Evolutionary conservation across 2,797 vertebrate genomes (phyloP).

Genomic region (Percopsis omiscomaycus): DNA sequence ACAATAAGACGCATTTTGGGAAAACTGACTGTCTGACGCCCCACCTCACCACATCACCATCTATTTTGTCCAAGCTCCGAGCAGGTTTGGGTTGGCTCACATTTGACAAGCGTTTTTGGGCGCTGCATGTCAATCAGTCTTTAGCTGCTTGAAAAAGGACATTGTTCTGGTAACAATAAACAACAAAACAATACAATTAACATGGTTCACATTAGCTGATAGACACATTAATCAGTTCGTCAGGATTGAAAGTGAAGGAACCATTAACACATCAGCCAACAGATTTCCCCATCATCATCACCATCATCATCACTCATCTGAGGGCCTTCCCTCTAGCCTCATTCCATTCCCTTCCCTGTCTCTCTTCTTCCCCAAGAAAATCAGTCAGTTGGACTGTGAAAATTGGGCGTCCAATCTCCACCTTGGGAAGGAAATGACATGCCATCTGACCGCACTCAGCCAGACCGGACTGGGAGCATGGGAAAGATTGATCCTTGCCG

Average conservation of each 20-base stretch:
- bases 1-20: too few relatives aligned
- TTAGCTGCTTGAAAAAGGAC: conserved; percentile 12
- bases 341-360: conserved; percentile 57
- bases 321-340: conserved; percentile 23
- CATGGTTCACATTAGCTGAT: conserved; percentile 19
- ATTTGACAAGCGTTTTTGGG: too few relatives aligned
- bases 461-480: conserved; percentile 51
- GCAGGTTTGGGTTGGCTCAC: too few relatives aligned
- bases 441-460: conserved; percentile 50
- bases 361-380: conserved; percentile 58
- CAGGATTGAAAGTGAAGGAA: conserved; percentile 49
- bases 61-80: too few relatives aligned
- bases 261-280: conserved; percentile 69
- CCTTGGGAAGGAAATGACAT: conserved; percentile 72
- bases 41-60: too few relatives aligned
- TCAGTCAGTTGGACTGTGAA: conserved; percentile 71
- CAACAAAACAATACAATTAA: conserved; percentile 23
- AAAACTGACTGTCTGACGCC: too few relatives aligned
- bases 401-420: conserved; percentile 76
- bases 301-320: conserved; percentile 52
- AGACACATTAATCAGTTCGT: conserved; percentile 51
- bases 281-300: conserved; percentile 49
- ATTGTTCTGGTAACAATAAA: conserved; percentile 12
- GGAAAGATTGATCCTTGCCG: conserved; percentile 74
- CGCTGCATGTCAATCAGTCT: too few relatives aligned